Evolutionary conservation across 2,797 vertebrate species (phyloP), one percentile per base, ranked within the genome.

Genomic region (Pristis pectinata): DNA sequence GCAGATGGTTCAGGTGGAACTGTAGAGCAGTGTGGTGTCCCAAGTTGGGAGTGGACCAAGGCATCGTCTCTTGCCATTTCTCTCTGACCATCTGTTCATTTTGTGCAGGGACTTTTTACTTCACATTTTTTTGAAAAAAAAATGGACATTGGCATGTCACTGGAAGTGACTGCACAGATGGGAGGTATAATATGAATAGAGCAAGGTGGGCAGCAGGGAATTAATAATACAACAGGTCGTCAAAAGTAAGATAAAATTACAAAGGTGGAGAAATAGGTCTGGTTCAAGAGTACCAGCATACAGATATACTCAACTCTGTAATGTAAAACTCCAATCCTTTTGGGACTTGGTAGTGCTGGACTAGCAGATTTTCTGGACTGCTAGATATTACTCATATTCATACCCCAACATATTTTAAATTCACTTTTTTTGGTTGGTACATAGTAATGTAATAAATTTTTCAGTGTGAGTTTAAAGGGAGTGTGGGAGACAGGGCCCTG

Each of bases 1-100:
- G n/a, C 89, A 92, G 61, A 37, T 92, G 89, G 89, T 92, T 7
- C 19, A 70, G 89, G n/a, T 92, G 61, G 34, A 92, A 34, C 59
- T 59, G 30, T 24, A 70, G 19, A 4, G 7, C 41, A 41, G 61
- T 37, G n/a, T 91, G 59, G 30, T 59, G 11, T n/a, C 82, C 56
- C 59, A 37, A 17, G 34, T 91, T 91, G 87, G 59, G 59, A 49
- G 37, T 30, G 19, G 41, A 19, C n/a, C 9, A 41, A 70, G 59
- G 10, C 59, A 44, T 27, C 89, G 7, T 61, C 9, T 67, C 17
- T 89, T 70, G 61, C 3, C 10, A 27, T 92, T 64, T 1, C 61
- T 70, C n/a, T 27, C 59, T 27, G 64, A 22, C 89, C 89, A 92
- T 92, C 89, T 92, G 89, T 44, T 44, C 22, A 67, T 70, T 92